Evolutionary conservation across 2,113 vertebrate genomes (phyloP).

Genomic region (Larimichthys polyactis): DNA sequence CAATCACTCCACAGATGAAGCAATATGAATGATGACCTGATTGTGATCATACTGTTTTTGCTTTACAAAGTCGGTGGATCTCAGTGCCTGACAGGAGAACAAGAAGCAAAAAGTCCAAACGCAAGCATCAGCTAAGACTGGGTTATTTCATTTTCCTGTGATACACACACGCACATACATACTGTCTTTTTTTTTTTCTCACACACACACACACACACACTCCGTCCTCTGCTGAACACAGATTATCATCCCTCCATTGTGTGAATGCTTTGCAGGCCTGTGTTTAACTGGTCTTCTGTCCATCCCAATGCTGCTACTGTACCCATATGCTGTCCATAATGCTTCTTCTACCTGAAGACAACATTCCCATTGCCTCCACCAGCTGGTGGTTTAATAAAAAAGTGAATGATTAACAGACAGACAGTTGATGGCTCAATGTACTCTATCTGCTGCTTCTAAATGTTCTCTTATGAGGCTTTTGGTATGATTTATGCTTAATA

Average conservation of each 20-base stretch:
- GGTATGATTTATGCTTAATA: not conserved
- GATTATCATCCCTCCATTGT: slow-evolving; percentile 9
- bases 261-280: slow-evolving; percentile 55
- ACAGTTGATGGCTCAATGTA: slow-evolving; percentile 39
- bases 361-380: slow-evolving; percentile 60
- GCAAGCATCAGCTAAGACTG: slow-evolving; percentile 31
- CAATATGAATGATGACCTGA: slow-evolving; percentile 30
- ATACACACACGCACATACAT: not conserved
- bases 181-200: not conserved
- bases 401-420: slow-evolving; percentile 81
- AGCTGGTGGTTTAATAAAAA: slow-evolving; percentile 81
- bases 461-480: not conserved
- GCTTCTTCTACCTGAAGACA: slow-evolving; percentile 60
- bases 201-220: not conserved
- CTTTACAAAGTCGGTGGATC: slow-evolving; percentile 21
- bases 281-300: slow-evolving; percentile 47
- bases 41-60: slow-evolving; percentile 33
- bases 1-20: slow-evolving; percentile 59
- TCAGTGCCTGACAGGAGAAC: slow-evolving; percentile 50
- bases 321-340: slow-evolving; percentile 77
- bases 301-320: slow-evolving; percentile 65
- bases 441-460: slow-evolving; percentile 7
- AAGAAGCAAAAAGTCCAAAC: slow-evolving; percentile 20
- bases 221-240: slow-evolving; percentile 23
- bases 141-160: slow-evolving; percentile 22